These are phyloP conservation scores for Denticeps clupeoides DNA, from an alignment of 2,797 vertebrate species.

Conservation along the genomic window DNA sequence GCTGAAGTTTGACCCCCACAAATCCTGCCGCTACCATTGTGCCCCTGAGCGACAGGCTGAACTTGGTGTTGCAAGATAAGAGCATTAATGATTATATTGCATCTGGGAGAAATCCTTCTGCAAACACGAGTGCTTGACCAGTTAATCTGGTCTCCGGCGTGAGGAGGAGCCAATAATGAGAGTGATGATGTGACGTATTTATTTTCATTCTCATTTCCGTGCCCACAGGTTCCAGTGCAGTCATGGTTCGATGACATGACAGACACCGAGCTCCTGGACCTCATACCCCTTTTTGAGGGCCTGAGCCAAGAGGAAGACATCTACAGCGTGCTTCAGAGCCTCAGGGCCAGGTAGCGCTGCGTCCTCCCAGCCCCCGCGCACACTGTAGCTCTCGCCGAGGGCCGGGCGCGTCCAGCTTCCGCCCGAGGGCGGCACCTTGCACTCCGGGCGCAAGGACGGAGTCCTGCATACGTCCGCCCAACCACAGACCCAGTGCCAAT, in stretches of 20 bases:
- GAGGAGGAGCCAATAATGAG: no score
- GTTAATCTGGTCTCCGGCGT: no score
- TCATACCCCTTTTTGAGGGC: slow-evolving; percentile 78
- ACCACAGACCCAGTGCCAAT: slow-evolving; percentile 9
- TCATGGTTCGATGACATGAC: slow-evolving; percentile 97
- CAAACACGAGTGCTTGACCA: no score
- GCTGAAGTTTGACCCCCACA: no score
- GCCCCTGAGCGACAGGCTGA: no score
- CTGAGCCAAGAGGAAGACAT: slow-evolving; percentile 82
- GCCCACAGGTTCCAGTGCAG: slow-evolving; percentile 76
- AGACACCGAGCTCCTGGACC: slow-evolving; percentile 84
- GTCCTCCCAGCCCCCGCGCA: not conserved
- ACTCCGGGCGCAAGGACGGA: no score
- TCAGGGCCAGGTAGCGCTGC: slow-evolving; percentile 67
- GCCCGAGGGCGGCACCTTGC: slow-evolving; percentile 17
- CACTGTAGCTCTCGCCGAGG: no score
- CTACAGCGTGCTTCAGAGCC: slow-evolving; percentile 82
- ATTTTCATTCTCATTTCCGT: not conserved
- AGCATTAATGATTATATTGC: no score
- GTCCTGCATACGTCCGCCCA: not conserved
- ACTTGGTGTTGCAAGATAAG: no score
- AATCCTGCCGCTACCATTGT: no score
- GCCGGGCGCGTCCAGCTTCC: slow-evolving; percentile 13
- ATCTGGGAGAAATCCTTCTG: no score
- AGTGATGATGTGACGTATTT: no score